A percentile compares a stretch with the other conserved stretches of the same genome.
These are phyloP conservation scores for Molossus alvarezi DNA, from an alignment of 2,797 vertebrate species.

Conservation along the genomic window DNA sequence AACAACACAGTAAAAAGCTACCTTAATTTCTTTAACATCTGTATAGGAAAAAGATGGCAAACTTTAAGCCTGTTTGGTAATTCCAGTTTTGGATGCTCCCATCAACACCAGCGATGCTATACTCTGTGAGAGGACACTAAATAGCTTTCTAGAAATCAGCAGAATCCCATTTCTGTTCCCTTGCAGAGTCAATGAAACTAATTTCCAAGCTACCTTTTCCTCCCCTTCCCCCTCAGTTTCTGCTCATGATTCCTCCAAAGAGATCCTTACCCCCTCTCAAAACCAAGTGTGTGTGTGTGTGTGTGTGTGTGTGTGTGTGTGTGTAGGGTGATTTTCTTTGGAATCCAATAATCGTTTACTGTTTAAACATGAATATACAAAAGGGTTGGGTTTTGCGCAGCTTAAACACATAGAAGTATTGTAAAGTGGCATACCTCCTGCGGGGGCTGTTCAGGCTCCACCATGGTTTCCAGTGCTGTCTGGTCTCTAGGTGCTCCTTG, in stretches of 20 bases:
- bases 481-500: background rate
- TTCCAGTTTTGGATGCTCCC: background rate
- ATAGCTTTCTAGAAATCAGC: background rate
- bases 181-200: background rate
- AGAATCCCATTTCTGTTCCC: background rate
- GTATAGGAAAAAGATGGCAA: slow-evolving; percentile 29
- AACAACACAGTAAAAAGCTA: background rate
- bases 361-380: slow-evolving; percentile 15
- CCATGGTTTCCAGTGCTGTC: background rate
- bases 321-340: background rate
- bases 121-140: background rate
- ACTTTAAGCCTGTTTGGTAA: background rate
- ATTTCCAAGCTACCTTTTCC: background rate
- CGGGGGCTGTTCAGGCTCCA: background rate
- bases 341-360: slow-evolving; percentile 25
- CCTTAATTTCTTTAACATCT: background rate
- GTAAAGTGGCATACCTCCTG: background rate
- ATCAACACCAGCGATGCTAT: background rate
- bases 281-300: background rate
- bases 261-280: background rate
- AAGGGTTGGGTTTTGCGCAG: background rate
- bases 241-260: background rate
- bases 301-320: background rate
- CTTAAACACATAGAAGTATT: background rate
- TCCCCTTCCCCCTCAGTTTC: background rate